These are phyloP conservation scores for Trididemnum nubilum DNA, from an alignment of 23 tunicate genomes.

Conservation along the genomic window DNA sequence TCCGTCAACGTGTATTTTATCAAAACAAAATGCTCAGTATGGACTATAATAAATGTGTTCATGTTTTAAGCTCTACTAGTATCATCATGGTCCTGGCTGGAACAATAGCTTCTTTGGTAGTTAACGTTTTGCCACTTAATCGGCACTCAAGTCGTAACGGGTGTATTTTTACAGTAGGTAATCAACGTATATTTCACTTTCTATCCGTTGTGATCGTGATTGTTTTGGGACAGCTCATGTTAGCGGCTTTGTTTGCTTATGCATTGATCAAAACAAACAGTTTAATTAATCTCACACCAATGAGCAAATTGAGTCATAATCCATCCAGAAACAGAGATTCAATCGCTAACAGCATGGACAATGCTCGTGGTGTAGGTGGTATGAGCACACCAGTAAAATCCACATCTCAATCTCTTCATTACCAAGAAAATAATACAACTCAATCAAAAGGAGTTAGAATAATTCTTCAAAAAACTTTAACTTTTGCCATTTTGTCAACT, in stretches of 20 bases:
- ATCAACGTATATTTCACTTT: neutral
- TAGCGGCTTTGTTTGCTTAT: constrained; percentile 1
- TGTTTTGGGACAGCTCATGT: neutral
- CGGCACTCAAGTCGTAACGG: neutral
- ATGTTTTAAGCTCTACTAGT: constrained; percentile 9
- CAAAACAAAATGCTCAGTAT: constrained; percentile 18
- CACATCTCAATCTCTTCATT: neutral
- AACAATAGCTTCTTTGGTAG: neutral
- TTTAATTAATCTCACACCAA: too few species aligned
- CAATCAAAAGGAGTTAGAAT: neutral
- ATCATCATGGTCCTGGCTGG: neutral
- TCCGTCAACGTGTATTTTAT: constrained; percentile 35
- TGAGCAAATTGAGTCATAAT: neutral
- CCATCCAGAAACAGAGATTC: neutral
- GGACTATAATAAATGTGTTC: constrained; percentile 1
- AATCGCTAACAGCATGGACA: neutral
- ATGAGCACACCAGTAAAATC: neutral
- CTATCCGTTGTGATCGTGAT: neutral
- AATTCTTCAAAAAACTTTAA: constrained; percentile 7
- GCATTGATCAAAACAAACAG: neutral
- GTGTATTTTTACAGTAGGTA: neutral
- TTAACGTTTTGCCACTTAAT: neutral
- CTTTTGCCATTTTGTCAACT: constrained; percentile 7
- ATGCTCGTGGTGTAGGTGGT: neutral
- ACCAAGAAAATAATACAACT: neutral